Conservation (phyloP, 2,113 vertebrate species). For the Plotosus lineatus region DNA sequence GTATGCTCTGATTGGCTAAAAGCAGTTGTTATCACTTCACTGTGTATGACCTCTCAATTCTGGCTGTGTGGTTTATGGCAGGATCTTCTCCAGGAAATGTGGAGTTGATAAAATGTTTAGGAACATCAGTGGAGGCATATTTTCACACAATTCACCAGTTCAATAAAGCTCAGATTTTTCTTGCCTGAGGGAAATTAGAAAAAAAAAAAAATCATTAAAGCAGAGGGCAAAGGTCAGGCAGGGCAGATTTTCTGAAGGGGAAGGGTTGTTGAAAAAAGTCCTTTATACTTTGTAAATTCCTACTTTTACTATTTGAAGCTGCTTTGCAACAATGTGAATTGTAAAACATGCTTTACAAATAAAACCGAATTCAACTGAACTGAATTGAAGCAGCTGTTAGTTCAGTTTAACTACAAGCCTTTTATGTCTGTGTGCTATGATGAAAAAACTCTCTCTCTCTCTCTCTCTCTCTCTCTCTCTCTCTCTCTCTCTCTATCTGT, state of each 20-base stretch:
- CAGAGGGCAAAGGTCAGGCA: not conserved
- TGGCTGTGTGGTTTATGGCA: not conserved
- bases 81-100: not conserved
- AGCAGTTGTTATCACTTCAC: too few relatives aligned
- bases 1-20: too few relatives aligned
- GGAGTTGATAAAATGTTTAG: not conserved
- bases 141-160: not conserved
- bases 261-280: too few relatives aligned
- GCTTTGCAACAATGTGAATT: too few relatives aligned
- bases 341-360: too few relatives aligned
- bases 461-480: not conserved
- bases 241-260: not conserved
- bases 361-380: too few relatives aligned
- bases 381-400: not conserved
- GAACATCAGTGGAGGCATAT: not conserved
- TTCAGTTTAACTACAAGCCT: not conserved
- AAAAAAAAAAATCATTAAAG: too few relatives aligned
- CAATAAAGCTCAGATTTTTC: not conserved
- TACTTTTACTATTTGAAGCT: too few relatives aligned
- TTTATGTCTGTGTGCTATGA: not conserved
- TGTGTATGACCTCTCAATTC: not conserved
- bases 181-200: not conserved
- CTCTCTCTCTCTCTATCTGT: not conserved
- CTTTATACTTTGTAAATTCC: too few relatives aligned
- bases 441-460: not conserved